Evolutionary conservation across 2,888 invertebrate genomes (phyloP).

Genomic region (Beris chalybata): DNA sequence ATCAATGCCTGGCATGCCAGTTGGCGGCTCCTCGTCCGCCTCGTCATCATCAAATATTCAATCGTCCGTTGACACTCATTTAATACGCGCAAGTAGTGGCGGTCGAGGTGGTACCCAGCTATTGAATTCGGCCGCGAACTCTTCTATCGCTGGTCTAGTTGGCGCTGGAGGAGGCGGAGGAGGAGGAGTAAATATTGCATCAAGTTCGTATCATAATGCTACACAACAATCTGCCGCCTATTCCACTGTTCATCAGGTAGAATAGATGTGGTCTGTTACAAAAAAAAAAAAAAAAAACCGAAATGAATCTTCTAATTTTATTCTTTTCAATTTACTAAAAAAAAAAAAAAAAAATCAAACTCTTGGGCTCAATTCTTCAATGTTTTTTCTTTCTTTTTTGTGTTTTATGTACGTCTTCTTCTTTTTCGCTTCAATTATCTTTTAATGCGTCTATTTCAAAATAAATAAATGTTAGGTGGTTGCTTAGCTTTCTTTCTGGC

Average conservation of each 20-base stretch:
- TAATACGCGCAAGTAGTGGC: slow-evolving; percentile 17
- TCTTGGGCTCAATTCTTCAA: too few relatives aligned
- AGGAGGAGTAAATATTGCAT: slow-evolving; percentile 44
- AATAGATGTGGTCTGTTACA: slow-evolving; percentile 37
- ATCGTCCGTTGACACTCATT: slow-evolving; percentile 14
- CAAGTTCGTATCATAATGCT: slow-evolving; percentile 41
- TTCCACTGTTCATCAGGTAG: slow-evolving; percentile 52
- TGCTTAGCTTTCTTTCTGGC: too few relatives aligned
- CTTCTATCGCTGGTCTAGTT: slow-evolving; percentile 8
- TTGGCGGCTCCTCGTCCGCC: neutral
- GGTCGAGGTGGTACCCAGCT: slow-evolving; percentile 20
- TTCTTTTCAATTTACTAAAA: too few relatives aligned
- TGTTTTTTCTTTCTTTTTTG: too few relatives aligned
- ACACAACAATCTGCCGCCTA: slow-evolving; percentile 46
- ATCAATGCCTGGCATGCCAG: slow-evolving; percentile 10
- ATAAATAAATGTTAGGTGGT: too few relatives aligned
- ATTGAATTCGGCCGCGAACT: slow-evolving; percentile 20
- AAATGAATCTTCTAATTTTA: too few relatives aligned
- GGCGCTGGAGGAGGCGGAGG: slow-evolving; percentile 31
- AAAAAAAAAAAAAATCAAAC: too few relatives aligned
- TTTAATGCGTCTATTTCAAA: too few relatives aligned
- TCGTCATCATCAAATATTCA: slow-evolving; percentile 11
- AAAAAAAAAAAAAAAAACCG: too few relatives aligned
- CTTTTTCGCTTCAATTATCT: too few relatives aligned
- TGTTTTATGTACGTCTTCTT: too few relatives aligned